Base-by-base conservation (phyloP, 2,888 invertebrate genomes). In the Ormyrus nitidulus region DNA sequence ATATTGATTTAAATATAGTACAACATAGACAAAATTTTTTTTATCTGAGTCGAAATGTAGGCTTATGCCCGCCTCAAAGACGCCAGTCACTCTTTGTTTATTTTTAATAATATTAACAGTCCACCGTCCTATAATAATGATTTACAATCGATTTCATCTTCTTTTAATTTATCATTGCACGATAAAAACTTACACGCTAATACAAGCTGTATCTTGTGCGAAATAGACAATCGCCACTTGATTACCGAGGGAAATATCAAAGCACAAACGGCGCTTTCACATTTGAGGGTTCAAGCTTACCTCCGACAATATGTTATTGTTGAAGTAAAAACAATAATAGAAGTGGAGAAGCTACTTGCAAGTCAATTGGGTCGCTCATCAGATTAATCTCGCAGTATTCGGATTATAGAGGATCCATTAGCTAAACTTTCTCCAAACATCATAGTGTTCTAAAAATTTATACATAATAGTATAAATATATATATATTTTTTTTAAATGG, bases 1-100 rank as follows among this genome's bases (percentile, higher is more conserved):
- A 79, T 80, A 84, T 85, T 65, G 58, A 65, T 78, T 81, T 81
- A 83, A 85, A 83, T 82, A 81, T 82, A 83, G 76, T 84, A 83
- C 82, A 82, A 80, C 81, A 81, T 76, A 76, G 70, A 78, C 80
- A 75, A 79, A 70, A 71, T 61, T 62, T 62, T 62, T 62, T 74
- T 58, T 48, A 70, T 79, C 48, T 58, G 59, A 70, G 62, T 77
- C 46, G 61, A 44, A 79, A 75, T 64, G 49, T 75, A 70, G 68
- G 75, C 75, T 71, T 70, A 56, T 61, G 61, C 51, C 46, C 49
- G 54, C 61, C 59, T 79, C 65, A 73, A 76, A 76, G 78, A 81
- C 69, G 66, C 61, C 74, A 77, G 59, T 81, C 61, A 66, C 44
- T 58, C 44, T 72, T 75, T 61, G 13, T 70, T 69, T 71, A 7